Base-by-base conservation (phyloP, 1,140 invertebrate genomes). In the Ips typographus region DNA sequence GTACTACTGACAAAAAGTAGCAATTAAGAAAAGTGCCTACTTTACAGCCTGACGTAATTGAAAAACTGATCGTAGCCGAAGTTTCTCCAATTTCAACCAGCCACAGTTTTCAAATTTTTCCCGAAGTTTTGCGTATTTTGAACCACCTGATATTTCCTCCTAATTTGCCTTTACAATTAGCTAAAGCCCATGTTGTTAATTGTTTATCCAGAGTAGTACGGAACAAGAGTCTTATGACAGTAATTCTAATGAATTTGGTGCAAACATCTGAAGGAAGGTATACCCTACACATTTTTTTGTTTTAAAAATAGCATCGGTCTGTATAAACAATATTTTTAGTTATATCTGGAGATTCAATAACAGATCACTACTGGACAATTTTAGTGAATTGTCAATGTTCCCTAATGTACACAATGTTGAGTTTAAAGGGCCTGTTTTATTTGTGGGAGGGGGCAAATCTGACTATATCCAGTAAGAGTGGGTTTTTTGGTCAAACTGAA, bases 41-140 rank as follows among this genome's bases (percentile, higher is more conserved):
- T 65, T 84, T 86, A 78, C 79, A 93, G 90, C 91, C 94, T 44
- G 83, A 91, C 58, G 70, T 91, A 36, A 84, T 95, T 1, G 88
- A 94, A 36, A 91, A 89, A 73, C 79, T 95, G 38, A 84, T 96
- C 53, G 87, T 96, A 2, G 88, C 92, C 49, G 95, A 98, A 77
- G 90, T 96, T 71, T 91, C 91, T 6, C 94, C 94, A 2, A 77
- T 90, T 0, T 84, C 85, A 1, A 88, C 89, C 65, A 84, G 72
- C 44, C 44, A 86, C 7, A 85, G 85, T 76, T 84, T 91, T 22
- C 78, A 81, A 60, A 80, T 84, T 4, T 88, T 94, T 84, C 79
- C 79, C 0, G 80, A 82, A 49, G 83, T 92, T 65, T 88, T 94
- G 73, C 80, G 86, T 68, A 86, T 85, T 1, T 89, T 94, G 88